Conservation (phyloP, 2,113 vertebrate genomes). For the Bubo bubo region DNA sequence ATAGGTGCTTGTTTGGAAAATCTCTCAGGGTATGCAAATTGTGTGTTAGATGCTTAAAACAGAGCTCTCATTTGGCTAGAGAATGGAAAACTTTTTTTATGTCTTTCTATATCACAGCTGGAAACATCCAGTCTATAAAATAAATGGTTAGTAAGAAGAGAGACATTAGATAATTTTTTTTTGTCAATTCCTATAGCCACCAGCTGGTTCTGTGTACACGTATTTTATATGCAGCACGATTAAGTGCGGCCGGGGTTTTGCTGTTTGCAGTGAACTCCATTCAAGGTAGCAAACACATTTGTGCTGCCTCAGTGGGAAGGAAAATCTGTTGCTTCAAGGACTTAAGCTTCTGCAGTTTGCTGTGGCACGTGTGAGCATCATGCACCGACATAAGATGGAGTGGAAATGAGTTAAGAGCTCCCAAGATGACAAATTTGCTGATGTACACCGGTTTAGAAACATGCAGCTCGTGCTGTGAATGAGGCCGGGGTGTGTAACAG, state of each 20-base stretch:
- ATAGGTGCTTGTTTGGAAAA: neutral
- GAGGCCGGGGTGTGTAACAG: neutral
- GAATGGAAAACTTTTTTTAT: neutral
- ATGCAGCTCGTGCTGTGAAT: neutral
- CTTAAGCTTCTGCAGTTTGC: neutral
- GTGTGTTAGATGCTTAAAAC: neutral
- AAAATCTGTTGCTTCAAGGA: neutral
- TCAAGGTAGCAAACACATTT: neutral
- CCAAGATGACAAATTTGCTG: neutral
- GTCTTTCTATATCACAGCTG: neutral
- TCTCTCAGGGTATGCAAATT: neutral
- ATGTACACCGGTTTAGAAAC: neutral
- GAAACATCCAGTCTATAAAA: neutral
- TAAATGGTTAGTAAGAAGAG: neutral
- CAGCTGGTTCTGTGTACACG: neutral
- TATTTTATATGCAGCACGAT: neutral
- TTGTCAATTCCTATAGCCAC: neutral
- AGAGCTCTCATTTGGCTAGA: neutral
- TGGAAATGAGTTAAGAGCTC: neutral
- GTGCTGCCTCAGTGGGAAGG: neutral
- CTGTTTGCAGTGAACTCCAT: neutral
- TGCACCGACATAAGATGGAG: neutral
- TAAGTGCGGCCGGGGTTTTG: neutral
- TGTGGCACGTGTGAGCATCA: neutral
- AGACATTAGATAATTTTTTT: neutral